Evolutionary conservation across 2,797 vertebrate species (phyloP).

Genomic region (Chromobotia macracanthus): DNA sequence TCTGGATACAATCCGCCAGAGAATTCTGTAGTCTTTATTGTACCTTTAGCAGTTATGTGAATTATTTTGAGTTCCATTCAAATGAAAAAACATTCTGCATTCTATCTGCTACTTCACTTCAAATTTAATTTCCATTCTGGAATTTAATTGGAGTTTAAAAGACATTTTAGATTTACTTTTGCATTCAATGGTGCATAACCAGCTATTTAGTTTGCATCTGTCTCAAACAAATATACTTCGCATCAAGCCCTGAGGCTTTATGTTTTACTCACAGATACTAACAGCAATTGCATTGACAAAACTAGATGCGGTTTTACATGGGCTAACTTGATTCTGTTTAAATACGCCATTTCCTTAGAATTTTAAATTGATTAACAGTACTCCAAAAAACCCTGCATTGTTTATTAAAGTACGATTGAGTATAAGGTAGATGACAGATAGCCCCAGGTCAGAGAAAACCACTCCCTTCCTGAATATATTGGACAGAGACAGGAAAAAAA

Average conservation of each 20-base stretch:
- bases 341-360: not conserved
- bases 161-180: not conserved
- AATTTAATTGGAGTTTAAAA: not conserved
- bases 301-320: not conserved
- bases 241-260: not conserved
- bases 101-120: not conserved
- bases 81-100: not conserved
- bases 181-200: not conserved
- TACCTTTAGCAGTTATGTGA: too few relatives aligned
- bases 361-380: not conserved
- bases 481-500: slow-evolving; percentile 58
- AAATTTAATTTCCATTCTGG: not conserved
- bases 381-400: not conserved
- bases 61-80: too few relatives aligned
- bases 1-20: too few relatives aligned
- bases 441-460: slow-evolving; percentile 56
- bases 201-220: not conserved
- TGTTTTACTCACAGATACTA: slow-evolving; percentile 26
- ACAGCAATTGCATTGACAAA: slow-evolving; percentile 6
- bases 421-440: slow-evolving; percentile 29
- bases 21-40: too few relatives aligned
- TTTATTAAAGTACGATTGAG: slow-evolving; percentile 17
- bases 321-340: slow-evolving; percentile 17
- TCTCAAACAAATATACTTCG: slow-evolving; percentile 8
- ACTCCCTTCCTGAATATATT: slow-evolving; percentile 56